Evolutionary conservation across 2,888 invertebrate species (phyloP), one percentile per base, ranked within the genome.

Genomic region (Rhagium mordax): DNA sequence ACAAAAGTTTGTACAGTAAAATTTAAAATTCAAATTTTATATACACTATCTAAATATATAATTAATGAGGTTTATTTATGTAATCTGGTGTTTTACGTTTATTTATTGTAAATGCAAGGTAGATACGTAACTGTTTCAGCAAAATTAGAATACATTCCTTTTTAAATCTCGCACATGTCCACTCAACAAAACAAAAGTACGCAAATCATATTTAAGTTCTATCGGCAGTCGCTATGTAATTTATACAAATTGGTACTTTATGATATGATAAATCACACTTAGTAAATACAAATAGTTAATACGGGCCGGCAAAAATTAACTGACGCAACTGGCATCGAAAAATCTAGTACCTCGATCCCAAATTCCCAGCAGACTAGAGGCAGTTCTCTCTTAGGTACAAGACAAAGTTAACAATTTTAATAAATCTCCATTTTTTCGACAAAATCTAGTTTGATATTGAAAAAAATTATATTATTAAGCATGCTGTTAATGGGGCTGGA

Each of bases 251-350:
- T 74, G 76, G 74, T 76, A 77, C 73, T 75, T 72, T 74, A 61
- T 78, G 78, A 78, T 79, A 76, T 78, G 77, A 75, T 70, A 71
- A 74, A 74, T 74, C 73, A 76, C 72, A 76, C 29, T 27, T 57
- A 70, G 60, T 72, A 61, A 65, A 61, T 57, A 76, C 69, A 68
- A 70, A 60, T 24, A 57, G 55, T 57, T n/a, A 57, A 57, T 60
- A 60, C 18, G n/a, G 29, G 21, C 6, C 21, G 47, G 67, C 47
- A 57, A 67, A 55, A 21, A 16, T 67, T 55, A 67, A 67, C 53
- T 57, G 67, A 47, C 21, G n/a, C n/a, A n/a, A n/a, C n/a, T n/a
- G n/a, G 5, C n/a, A n/a, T 4, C n/a, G 4, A 41, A 33, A 29
- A 2, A 29, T 29, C 29, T 8, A 29, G 29, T 8, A 29, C 8